These are phyloP conservation scores for Brienomyrus longianalis DNA, from an alignment of 2,113 vertebrate genomes.

Conservation along the genomic window DNA sequence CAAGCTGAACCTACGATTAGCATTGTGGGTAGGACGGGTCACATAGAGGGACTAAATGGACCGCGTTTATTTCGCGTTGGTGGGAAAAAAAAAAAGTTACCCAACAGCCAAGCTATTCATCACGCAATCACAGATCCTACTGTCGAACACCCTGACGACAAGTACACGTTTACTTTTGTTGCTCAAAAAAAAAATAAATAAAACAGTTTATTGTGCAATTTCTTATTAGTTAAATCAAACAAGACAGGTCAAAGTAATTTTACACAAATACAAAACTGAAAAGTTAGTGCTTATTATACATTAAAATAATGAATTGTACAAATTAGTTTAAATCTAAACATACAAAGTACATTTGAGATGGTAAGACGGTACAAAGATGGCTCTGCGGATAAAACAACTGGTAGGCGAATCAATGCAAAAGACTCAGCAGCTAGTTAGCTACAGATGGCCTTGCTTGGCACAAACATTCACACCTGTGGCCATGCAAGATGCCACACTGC, in stretches of 20 bases:
- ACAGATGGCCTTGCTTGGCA: not conserved
- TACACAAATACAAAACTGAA: not conserved
- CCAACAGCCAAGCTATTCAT: not conserved
- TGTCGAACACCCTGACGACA: not conserved
- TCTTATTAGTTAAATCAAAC: not conserved
- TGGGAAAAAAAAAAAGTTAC: not conserved
- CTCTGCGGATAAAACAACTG: not conserved
- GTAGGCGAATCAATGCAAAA: not conserved
- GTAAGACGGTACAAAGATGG: not conserved
- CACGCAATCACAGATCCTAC: not conserved
- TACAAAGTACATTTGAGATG: not conserved
- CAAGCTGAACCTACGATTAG: not conserved
- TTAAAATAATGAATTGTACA: not conserved
- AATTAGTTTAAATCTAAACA: not conserved
- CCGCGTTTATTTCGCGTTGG: not conserved
- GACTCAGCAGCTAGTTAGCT: not conserved
- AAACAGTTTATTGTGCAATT: slow-evolving; percentile 4
- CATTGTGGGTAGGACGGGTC: slow-evolving; percentile 27
- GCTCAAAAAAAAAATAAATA: not conserved
- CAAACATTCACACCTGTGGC: not conserved
- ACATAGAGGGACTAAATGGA: slow-evolving; percentile 30
- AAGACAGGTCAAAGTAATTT: not conserved
- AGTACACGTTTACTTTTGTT: not conserved
- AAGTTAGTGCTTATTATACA: not conserved
- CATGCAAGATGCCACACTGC: not conserved